A percentile compares a stretch with the other conserved stretches of the same genome.
These are phyloP conservation scores for Rhagium mordax DNA, from an alignment of 2,888 invertebrate genomes.

Conservation along the genomic window DNA sequence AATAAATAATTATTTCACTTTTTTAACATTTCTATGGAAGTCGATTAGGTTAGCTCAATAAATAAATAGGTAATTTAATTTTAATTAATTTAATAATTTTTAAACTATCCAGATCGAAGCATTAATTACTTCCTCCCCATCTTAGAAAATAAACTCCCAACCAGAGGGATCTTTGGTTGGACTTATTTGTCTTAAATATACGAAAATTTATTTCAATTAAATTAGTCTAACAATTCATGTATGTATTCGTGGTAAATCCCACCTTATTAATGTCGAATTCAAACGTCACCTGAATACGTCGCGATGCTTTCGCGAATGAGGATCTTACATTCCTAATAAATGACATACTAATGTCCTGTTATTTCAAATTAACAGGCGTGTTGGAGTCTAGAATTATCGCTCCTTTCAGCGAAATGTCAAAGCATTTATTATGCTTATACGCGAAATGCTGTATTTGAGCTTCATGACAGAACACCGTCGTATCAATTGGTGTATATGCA, in stretches of 20 bases:
- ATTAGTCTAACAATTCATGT: neutral
- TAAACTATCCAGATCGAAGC: too few species aligned
- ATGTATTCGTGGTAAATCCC: neutral
- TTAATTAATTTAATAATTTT: too few species aligned
- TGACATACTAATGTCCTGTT: slow-evolving; percentile 1
- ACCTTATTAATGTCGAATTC: neutral
- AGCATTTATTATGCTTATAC: slow-evolving; percentile 10
- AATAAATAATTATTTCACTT: too few species aligned
- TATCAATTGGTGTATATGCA: neutral
- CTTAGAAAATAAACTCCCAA: neutral
- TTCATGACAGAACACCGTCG: neutral
- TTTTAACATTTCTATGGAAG: too few species aligned
- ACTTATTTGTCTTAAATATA: neutral
- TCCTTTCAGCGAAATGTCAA: slow-evolving; percentile 5
- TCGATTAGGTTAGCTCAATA: too few species aligned
- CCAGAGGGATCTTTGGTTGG: neutral
- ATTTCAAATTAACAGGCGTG: slow-evolving; percentile 9
- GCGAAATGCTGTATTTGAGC: neutral
- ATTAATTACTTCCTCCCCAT: neutral
- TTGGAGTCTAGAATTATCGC: neutral
- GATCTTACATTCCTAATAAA: slow-evolving; percentile 1
- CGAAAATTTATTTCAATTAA: neutral
- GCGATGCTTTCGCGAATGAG: neutral
- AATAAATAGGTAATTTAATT: too few species aligned
- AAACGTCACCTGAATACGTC: neutral